Conservation (phyloP, 2,888 invertebrate genomes). For the Amphipyra berbera region DNA sequence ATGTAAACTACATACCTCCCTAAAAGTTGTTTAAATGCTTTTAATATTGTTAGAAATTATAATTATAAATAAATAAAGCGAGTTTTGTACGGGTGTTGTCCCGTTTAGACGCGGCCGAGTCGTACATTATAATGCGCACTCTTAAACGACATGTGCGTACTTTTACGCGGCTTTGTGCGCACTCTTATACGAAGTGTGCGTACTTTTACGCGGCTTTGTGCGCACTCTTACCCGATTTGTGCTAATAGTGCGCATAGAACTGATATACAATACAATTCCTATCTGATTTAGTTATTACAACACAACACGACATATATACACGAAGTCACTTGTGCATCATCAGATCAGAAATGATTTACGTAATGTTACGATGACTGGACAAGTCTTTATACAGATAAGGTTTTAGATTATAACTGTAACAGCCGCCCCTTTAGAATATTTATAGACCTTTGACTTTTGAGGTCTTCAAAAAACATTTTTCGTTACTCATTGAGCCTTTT, state of each 20-base stretch:
- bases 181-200: slow-evolving; percentile 16
- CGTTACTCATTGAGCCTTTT: slow-evolving; percentile 35
- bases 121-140: slow-evolving; percentile 25
- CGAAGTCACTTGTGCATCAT: slow-evolving; percentile 53
- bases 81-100: slow-evolving; percentile 50
- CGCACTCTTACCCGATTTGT: slow-evolving; percentile 25
- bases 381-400: slow-evolving; percentile 43
- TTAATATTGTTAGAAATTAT: slow-evolving; percentile 68
- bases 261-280: slow-evolving; percentile 43
- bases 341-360: slow-evolving; percentile 45
- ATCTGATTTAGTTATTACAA: slow-evolving; percentile 36
- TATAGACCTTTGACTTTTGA: slow-evolving; percentile 20
- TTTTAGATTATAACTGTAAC: slow-evolving; percentile 27
- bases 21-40: slow-evolving; percentile 83
- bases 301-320: slow-evolving; percentile 55
- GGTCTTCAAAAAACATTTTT: slow-evolving; percentile 32
- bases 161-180: slow-evolving; percentile 36
- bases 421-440: slow-evolving; percentile 48
- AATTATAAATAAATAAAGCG: slow-evolving; percentile 76
- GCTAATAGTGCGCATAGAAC: slow-evolving; percentile 35
- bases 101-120: slow-evolving; percentile 42
- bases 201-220: slow-evolving; percentile 34
- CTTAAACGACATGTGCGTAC: slow-evolving; percentile 17
- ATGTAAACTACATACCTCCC: slow-evolving; percentile 73
- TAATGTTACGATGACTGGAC: slow-evolving; percentile 50